Conservation (phyloP, 2,888 invertebrate species). For the Apotomis capreana region DNA sequence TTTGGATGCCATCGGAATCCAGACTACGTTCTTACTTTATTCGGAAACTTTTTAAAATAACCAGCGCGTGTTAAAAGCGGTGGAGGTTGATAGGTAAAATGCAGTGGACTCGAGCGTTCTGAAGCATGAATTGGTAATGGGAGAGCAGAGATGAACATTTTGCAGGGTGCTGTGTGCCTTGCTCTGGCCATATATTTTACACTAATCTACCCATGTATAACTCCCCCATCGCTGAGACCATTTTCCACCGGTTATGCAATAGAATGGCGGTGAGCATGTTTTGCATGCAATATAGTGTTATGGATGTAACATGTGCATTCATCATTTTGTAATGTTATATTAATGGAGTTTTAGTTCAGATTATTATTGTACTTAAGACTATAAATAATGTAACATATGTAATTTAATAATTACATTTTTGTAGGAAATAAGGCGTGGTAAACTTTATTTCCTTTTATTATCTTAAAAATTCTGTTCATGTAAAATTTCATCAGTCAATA, state of each 20-base stretch:
- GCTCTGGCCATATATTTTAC: slow-evolving; percentile 40
- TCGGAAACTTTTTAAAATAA: slow-evolving; percentile 33
- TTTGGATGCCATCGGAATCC: slow-evolving; percentile 14
- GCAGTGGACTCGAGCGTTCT: slow-evolving; percentile 54
- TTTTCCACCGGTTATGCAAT: neutral
- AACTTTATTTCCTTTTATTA: too few relatives aligned
- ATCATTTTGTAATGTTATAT: too few relatives aligned
- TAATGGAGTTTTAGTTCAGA: too few relatives aligned
- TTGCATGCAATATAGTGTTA: neutral
- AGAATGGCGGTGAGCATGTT: neutral
- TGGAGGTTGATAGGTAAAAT: slow-evolving; percentile 57
- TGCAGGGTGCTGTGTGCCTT: slow-evolving; percentile 51
- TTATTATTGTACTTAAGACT: too few relatives aligned
- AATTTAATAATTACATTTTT: too few relatives aligned
- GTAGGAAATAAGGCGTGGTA: too few relatives aligned
- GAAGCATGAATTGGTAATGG: slow-evolving; percentile 70
- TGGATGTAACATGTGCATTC: neutral
- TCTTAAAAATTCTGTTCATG: too few relatives aligned
- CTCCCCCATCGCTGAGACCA: neutral
- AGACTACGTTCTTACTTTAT: slow-evolving; percentile 28
- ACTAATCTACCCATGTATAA: slow-evolving; percentile 20
- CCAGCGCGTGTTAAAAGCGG: slow-evolving; percentile 47
- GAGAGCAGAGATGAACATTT: slow-evolving; percentile 61
- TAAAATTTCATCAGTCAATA: too few relatives aligned
- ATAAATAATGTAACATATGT: too few relatives aligned